A percentile compares a stretch with the other conserved stretches of the same genome.
Evolutionary conservation across 1,140 invertebrate genomes (phyloP).

Genomic region (Drosophila sturtevanti): DNA sequence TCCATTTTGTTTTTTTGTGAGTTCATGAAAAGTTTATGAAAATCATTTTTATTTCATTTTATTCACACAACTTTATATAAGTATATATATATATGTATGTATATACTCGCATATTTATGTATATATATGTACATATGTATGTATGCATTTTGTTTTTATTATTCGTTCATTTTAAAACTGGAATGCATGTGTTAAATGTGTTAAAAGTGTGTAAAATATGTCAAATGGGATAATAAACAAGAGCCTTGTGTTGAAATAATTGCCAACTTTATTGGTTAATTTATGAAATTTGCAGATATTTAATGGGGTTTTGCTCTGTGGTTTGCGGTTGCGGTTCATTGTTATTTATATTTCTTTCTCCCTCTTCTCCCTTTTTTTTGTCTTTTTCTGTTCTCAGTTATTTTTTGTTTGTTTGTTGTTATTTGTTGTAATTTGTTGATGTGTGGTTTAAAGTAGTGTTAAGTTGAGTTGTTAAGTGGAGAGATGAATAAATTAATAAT

Average conservation of each 20-base stretch:
- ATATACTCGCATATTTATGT: constrained; percentile 6
- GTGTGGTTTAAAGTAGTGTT: constrained; percentile 32
- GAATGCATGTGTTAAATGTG: constrained; percentile 5
- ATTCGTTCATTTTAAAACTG: constrained; percentile 5
- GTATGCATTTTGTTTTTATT: constrained; percentile 4
- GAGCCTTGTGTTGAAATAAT: constrained; percentile 64
- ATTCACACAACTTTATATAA: constrained; percentile 32
- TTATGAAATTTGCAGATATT: constrained; percentile 77
- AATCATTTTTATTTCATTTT: constrained; percentile 55
- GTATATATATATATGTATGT: neutral
- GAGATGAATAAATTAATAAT: constrained; percentile 16
- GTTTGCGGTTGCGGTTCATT: constrained; percentile 34
- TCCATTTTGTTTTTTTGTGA: constrained; percentile 24
- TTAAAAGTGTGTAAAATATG: constrained; percentile 39
- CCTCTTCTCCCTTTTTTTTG: neutral
- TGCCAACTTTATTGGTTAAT: constrained; percentile 73
- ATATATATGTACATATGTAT: neutral
- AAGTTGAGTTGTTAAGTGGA: constrained; percentile 19
- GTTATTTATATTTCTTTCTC: constrained; percentile 33
- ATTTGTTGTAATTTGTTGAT: constrained; percentile 12
- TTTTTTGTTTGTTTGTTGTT: constrained; percentile 14
- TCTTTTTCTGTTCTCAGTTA: constrained; percentile 1
- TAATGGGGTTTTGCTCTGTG: constrained; percentile 28
- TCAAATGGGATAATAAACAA: constrained; percentile 49
- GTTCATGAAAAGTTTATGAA: constrained; percentile 67